Base-by-base conservation (phyloP, 2,797 vertebrate genomes). In the Notolepis coatsorum region DNA sequence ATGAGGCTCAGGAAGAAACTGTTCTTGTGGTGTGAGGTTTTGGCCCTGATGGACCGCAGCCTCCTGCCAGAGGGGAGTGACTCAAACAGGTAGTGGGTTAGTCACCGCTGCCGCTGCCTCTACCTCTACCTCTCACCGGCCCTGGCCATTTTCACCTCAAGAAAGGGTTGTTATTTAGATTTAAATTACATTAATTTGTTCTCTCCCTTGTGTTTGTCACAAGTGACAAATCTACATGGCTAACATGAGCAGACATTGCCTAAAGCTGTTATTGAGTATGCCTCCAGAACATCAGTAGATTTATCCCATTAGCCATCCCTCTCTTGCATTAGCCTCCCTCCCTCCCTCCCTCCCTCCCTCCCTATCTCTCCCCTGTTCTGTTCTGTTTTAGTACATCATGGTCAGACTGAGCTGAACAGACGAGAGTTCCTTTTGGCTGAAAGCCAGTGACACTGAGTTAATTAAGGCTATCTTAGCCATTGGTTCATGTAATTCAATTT, bases 401-500 rank as follows among this genome's bases (percentile, higher is more conserved):
- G 20, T 23, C 13, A 41, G 5, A n/a, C 47, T 42, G 45, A 15
- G 33, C 46, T 65, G 21, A 18, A 28, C 38, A 9, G 9, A 41
- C 46, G 33, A 30, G 57, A 53, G 48, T 49, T 18, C 30, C 17
- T 68, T 52, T n/a, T 69, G 42, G 60, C 67, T 9, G 10, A 7
- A 12, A 59, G 65, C 60, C 71, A 67, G 51, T 24, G 0, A 27
- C 51, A 10, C 53, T 42, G 30, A 67, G 58, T 75, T 65, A 68
- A 71, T 80, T 73, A 76, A 79, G 65, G 60, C 39, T 43, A 23
- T 65, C 38, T 45, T 17, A 54, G 41, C 37, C 54, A 35, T 43
- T 63, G 52, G 27, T 61, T 58, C 64, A 53, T 55, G 50, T 24
- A 4, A 31, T 59, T 64, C 31, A 10, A 27, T 12, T 28, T 5